These are phyloP conservation scores for Pterobdella sp. DNA, from an alignment of 2,888 invertebrate species.

Conservation along the genomic window DNA sequence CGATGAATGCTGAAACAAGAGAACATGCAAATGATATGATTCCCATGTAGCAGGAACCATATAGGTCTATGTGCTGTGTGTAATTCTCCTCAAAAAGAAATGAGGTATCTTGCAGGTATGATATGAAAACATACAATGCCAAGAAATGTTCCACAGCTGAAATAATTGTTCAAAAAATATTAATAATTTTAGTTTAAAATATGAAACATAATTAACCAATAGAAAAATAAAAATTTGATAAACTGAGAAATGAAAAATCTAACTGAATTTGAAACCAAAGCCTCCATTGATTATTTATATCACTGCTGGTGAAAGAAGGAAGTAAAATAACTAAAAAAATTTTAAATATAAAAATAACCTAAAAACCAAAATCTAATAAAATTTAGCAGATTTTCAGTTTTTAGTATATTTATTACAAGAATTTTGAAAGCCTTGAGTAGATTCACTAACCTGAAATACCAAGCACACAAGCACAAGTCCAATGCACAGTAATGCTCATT, in stretches of 20 bases:
- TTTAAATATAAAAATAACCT: neutral
- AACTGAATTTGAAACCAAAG: neutral
- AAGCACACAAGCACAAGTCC: conserved; percentile 28
- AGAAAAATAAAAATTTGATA: too few relatives aligned
- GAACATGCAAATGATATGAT: conserved; percentile 29
- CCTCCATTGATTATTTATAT: neutral
- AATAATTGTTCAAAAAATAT: neutral
- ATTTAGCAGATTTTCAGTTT: neutral
- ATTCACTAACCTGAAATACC: conserved; percentile 33
- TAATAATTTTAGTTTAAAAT: neutral
- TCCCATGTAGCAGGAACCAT: conserved; percentile 35
- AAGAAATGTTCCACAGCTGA: conserved; percentile 34
- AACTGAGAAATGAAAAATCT: too few relatives aligned
- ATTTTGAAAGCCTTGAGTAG: too few relatives aligned
- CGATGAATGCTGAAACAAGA: conserved; percentile 20
- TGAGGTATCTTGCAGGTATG: conserved; percentile 33
- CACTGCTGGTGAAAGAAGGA: neutral
- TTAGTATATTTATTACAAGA: neutral
- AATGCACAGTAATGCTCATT: conserved; percentile 31
- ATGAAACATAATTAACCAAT: too few relatives aligned
- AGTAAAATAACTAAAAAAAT: too few relatives aligned
- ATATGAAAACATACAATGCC: conserved; percentile 33
- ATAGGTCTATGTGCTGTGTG: conserved; percentile 32
- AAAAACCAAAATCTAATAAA: neutral
- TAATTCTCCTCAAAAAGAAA: conserved; percentile 31